Conservation (phyloP, 1,140 invertebrate species). For the Drosophila pachea region DNA sequence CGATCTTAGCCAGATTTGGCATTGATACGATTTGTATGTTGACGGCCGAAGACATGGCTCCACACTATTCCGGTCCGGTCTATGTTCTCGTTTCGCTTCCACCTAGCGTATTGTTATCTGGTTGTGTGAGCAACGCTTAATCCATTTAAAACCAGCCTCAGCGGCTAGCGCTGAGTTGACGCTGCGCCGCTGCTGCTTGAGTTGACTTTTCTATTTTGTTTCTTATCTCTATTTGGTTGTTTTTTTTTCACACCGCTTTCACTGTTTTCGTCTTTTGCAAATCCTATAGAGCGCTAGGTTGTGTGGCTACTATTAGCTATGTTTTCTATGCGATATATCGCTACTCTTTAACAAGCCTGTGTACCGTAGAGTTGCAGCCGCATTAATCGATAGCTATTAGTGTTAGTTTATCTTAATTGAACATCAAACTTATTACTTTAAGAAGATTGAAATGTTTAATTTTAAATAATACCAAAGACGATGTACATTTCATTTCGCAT, state of each 20-base stretch:
- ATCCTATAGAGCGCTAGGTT: conserved; percentile 45
- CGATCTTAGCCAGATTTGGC: conserved; percentile 87
- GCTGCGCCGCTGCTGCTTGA: conserved; percentile 38
- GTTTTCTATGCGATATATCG: conserved; percentile 28
- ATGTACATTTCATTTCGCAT: background rate
- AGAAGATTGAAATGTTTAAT: no score
- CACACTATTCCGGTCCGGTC: conserved; percentile 3
- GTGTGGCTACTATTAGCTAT: conserved; percentile 28
- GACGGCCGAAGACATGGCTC: conserved; percentile 76
- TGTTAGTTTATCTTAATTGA: background rate
- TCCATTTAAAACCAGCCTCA: conserved; percentile 48
- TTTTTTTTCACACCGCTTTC: conserved; percentile 49
- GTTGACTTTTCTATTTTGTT: conserved; percentile 48
- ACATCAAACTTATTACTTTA: no score
- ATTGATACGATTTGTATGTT: conserved; percentile 86
- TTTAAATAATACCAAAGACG: background rate
- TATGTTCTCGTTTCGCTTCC: conserved; percentile 15
- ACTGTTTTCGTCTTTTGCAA: conserved; percentile 51
- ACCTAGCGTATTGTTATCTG: conserved; percentile 42
- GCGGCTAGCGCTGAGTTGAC: conserved; percentile 44
- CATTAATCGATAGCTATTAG: conserved; percentile 11
- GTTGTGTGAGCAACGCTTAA: conserved; percentile 38
- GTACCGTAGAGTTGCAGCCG: background rate
- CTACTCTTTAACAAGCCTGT: conserved; percentile 7
- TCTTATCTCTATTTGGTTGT: conserved; percentile 48